Evolutionary conservation across 2,888 invertebrate species (phyloP).

Genomic region (Tetranychus piercei): DNA sequence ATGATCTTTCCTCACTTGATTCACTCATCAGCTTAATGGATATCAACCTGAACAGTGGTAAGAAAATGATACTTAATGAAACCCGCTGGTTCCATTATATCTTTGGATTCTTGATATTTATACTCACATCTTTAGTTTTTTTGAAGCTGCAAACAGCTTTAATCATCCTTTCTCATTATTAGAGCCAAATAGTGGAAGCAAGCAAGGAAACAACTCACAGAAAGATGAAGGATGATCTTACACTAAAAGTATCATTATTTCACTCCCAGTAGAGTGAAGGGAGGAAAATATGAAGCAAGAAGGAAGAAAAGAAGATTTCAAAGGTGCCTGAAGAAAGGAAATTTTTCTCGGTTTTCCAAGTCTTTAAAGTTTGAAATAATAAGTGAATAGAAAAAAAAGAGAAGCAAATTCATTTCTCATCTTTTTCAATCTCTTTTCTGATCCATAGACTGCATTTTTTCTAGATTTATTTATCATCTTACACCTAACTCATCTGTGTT

Average conservation of each 20-base stretch:
- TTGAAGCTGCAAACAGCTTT: neutral
- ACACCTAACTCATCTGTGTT: neutral
- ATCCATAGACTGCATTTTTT: neutral
- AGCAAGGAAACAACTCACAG: neutral
- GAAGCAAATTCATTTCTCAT: neutral
- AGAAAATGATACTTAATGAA: neutral
- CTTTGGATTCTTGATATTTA: neutral
- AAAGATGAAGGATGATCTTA: neutral
- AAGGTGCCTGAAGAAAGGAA: neutral
- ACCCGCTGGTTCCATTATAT: neutral
- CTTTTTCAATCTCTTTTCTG: neutral
- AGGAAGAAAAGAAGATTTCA: neutral
- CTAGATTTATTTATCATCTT: neutral
- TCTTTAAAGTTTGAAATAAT: neutral
- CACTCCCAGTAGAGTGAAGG: neutral
- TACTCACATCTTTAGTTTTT: neutral
- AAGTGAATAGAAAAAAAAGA: neutral
- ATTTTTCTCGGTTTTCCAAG: neutral
- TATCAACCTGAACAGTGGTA: neutral
- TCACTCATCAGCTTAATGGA: neutral
- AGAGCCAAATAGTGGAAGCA: neutral
- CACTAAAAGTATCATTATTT: no score
- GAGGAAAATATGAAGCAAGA: neutral
- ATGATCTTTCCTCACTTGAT: no score
- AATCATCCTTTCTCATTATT: neutral